Base-by-base conservation (phyloP, 2,113 vertebrate species). In the Corythornis madagascariensis region DNA sequence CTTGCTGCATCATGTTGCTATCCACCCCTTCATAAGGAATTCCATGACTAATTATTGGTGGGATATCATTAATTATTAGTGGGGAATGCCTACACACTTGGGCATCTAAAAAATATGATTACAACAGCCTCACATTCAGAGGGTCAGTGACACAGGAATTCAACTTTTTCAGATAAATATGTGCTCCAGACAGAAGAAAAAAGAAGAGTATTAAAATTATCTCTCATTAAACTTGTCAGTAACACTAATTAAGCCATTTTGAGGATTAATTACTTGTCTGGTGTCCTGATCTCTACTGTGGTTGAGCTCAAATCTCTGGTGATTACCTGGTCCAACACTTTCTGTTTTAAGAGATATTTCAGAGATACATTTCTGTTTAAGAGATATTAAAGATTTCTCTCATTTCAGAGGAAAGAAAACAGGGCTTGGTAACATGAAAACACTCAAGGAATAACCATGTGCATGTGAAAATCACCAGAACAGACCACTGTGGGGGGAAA, bases 391-490 rank as follows among this genome's bases (percentile, higher is more conserved):
- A 20, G 5, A 48, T 56, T 43, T 47, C 16, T 64, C 78, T 43
- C 42, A 57, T 66, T 74, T 83, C n/a, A 38, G 3, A 79, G 50
- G 64, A 84, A 73, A 52, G 50, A 52, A 14, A 71, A 56, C 3
- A 35, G 4, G 25, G 8, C 35, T 25, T 33, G 31, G 52, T 21
- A 43, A 22, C 18, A 77, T 1, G 75, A 73, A 80, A 61, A 31
- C 56, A 55, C 33, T 22, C 6, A 33, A 16, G 12, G 11, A 74
- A 47, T 48, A 76, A 52, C n/a, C n/a, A 4, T 0, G 4, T 7
- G 29, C 29, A 28, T 5, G 4, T 2, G 67, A 35, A 5, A 13
- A 21, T 25, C 21, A 33, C 22, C 21, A 16, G 31, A 42, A 64
- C 0, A 22, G 7, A 55, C 6, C 33, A 48, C 48, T 7, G 12